Evolutionary conservation across 2,113 vertebrate species (phyloP), one percentile per base, ranked within the genome.

Genomic region (Chinchilla lanigera): DNA sequence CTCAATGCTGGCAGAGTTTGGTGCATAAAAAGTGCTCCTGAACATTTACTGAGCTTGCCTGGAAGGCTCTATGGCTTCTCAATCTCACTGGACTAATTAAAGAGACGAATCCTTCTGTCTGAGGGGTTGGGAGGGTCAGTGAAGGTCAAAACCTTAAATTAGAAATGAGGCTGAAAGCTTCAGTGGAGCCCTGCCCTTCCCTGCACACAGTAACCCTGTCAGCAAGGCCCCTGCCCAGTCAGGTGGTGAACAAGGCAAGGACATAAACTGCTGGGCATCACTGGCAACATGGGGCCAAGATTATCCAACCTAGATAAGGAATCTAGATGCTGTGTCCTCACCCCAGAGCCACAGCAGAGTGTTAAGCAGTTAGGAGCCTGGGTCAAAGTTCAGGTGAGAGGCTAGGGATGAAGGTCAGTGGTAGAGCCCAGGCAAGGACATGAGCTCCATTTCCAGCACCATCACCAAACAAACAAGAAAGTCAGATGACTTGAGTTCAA

Each of bases 61-160:
- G 87, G 47, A 92, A 80, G 67, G 33, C 11, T 24, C 77, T 50
- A 17, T 16, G 5, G 73, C 61, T 96, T 80, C 69, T 89, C 86
- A 89, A 84, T 69, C 75, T 95, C 50, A 69, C 56, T 75, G 50
- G 41, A 35, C 93, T 92, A 75, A 95, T 93, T 78, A 69, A 90
- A 96, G 71, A 97, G 35, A 24, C 22, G 52, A 67, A 56, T 13
- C 16, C 33, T 78, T 96, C 87, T 90, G 41, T 71, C 83, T 38
- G 33, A 9, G 52, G 92, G 38, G 30, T 11, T 65, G 56, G 16
- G 41, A 77, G 41, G 69, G 13, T 11, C 17, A 73, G 28, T 80
- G 82, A 65, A 44, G 16, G 22, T 69, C 86, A 78, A 69, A 95
- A 91, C 73, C 1, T 16, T 92, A 85, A 69, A 54, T 89, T 33